These are phyloP conservation scores for Canis aureus DNA, from an alignment of 2,113 vertebrate species.

Conservation along the genomic window DNA sequence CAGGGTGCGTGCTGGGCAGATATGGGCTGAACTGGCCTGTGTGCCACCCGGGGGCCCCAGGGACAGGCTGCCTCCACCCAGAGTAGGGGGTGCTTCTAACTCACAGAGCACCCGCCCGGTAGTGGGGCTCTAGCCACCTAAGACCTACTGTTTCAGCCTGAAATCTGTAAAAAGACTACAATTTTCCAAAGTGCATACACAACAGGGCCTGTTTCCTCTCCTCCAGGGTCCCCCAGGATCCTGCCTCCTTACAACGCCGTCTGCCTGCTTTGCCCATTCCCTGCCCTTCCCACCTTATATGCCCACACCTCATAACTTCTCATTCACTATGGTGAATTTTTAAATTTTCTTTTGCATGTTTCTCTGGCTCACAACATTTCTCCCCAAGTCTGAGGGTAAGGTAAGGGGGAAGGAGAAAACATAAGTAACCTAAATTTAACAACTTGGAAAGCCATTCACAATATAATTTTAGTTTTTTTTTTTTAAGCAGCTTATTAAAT, in stretches of 20 bases:
- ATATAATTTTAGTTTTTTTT: neutral
- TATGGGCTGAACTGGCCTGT: neutral
- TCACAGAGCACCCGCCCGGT: neutral
- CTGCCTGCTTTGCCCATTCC: fast-evolving
- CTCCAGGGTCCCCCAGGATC: neutral
- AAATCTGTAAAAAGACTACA: neutral
- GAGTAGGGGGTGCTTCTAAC: neutral
- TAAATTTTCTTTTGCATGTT: neutral
- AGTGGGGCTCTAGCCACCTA: neutral
- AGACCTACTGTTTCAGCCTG: neutral
- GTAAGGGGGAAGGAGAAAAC: neutral
- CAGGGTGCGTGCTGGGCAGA: neutral
- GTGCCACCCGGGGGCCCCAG: fast-evolving
- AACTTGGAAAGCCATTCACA: neutral
- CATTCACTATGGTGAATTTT: neutral
- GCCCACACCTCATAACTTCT: neutral
- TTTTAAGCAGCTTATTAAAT: slow-evolving; percentile 30
- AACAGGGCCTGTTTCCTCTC: neutral
- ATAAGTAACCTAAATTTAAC: neutral
- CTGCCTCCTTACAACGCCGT: neutral
- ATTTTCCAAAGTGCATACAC: neutral
- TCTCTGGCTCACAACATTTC: slow-evolving; percentile 24
- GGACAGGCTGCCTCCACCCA: neutral
- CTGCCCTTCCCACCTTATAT: no score
- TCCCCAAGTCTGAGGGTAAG: neutral